Evolutionary conservation across 1,140 invertebrate genomes (phyloP).

Genomic region (Bombus ignitus): DNA sequence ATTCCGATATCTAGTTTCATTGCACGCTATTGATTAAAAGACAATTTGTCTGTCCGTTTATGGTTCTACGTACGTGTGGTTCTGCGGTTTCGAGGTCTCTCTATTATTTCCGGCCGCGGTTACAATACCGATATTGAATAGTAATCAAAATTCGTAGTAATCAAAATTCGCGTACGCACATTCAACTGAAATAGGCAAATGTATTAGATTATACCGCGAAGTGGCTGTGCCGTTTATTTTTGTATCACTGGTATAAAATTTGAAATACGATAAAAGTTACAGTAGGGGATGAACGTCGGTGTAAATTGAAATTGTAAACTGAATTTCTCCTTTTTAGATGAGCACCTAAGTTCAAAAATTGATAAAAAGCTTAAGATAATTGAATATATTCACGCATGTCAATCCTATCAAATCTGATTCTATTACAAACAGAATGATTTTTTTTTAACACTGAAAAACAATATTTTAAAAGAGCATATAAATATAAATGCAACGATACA

Average conservation of each 20-base stretch:
- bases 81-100: slow-evolving; percentile 15
- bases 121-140: slow-evolving; percentile 32
- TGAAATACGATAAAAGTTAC: not conserved
- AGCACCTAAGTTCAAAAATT: not conserved
- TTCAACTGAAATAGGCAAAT: not conserved
- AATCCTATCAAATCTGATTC: not conserved
- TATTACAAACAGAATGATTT: not conserved
- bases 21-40: slow-evolving; percentile 22
- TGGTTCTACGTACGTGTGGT: not conserved
- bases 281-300: too few relatives aligned
- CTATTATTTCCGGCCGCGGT: slow-evolving; percentile 31
- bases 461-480: not conserved
- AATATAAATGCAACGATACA: not conserved
- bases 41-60: slow-evolving; percentile 26
- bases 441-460: not conserved
- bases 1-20: slow-evolving; percentile 39
- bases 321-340: not conserved
- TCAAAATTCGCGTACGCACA: not conserved
- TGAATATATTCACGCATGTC: not conserved
- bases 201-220: slow-evolving; percentile 9
- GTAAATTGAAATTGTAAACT: not conserved
- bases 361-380: too few relatives aligned
- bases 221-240: not conserved
- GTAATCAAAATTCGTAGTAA: slow-evolving; percentile 37
- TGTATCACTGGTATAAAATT: not conserved